A percentile compares a stretch with the other conserved stretches of the same genome.
Evolutionary conservation across 2,113 vertebrate genomes (phyloP).

Genomic region (Ellobius talpinus): DNA sequence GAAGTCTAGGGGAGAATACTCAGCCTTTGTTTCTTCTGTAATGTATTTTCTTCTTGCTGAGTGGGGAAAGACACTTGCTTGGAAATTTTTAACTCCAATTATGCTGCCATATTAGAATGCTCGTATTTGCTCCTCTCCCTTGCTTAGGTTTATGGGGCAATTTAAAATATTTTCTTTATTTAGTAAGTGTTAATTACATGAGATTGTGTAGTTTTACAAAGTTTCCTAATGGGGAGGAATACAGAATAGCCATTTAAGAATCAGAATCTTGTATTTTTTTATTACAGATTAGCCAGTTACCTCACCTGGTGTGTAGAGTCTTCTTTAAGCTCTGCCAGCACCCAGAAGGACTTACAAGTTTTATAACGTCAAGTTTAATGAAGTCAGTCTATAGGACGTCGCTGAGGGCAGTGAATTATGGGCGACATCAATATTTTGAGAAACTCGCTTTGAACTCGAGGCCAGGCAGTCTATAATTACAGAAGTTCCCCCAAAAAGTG

Average conservation of each 20-base stretch:
- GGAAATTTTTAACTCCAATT: constrained; percentile 57
- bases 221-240: constrained; percentile 77
- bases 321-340: constrained; percentile 76
- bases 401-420: constrained; percentile 60
- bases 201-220: constrained; percentile 81
- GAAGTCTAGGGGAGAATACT: constrained; percentile 74
- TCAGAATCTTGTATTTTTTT: constrained; percentile 72
- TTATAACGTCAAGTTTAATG: constrained; percentile 84
- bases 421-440: constrained; percentile 75
- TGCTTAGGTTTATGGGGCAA: constrained; percentile 80
- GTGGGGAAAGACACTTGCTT: constrained; percentile 42
- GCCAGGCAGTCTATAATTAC: constrained; percentile 78
- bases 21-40: constrained; percentile 77
- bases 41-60: constrained; percentile 51
- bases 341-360: constrained; percentile 81
- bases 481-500: constrained; percentile 52
- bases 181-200: constrained; percentile 81
- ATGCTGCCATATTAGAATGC: constrained; percentile 60
- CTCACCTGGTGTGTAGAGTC: constrained; percentile 66
- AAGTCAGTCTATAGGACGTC: constrained; percentile 70
- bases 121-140: constrained; percentile 72
- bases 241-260: constrained; percentile 66
- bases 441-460: constrained; percentile 77
- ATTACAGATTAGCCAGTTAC: constrained; percentile 82
- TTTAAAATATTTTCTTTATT: constrained; percentile 81